Evolutionary conservation across 1,140 invertebrate genomes (phyloP).

Genomic region (Maconellicoccus hirsutus): DNA sequence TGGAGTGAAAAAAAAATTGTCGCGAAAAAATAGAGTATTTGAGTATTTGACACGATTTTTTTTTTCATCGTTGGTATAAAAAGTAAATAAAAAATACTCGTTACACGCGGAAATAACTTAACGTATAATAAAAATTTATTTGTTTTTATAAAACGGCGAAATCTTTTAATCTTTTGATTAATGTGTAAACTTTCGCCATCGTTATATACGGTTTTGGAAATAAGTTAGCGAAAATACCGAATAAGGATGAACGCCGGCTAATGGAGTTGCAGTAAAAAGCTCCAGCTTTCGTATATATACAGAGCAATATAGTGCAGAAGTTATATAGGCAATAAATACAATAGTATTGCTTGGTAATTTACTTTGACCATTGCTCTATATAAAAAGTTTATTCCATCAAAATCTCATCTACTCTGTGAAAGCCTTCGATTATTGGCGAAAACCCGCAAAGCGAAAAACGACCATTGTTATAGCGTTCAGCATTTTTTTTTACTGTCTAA

Average conservation of each 20-base stretch:
- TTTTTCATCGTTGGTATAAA: no score
- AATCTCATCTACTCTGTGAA: constrained; percentile 14
- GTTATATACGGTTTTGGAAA: background rate
- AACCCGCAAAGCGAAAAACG: background rate
- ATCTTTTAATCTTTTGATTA: constrained; percentile 6
- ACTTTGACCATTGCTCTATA: constrained; percentile 10
- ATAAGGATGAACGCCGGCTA: no score
- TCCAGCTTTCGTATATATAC: no score
- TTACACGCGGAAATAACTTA: no score
- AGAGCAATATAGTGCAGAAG: no score
- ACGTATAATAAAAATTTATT: constrained; percentile 7
- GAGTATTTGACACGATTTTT: no score
- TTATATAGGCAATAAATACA: background rate
- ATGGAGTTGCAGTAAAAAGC: no score
- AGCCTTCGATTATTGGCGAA: constrained; percentile 6
- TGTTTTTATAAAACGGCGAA: background rate
- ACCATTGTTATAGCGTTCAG: constrained; percentile 10
- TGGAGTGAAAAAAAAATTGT: no score
- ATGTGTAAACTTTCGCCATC: background rate
- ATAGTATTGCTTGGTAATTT: constrained; percentile 11
- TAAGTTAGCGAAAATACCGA: no score
- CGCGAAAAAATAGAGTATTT: no score
- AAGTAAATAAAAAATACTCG: no score
- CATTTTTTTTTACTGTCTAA: constrained; percentile 8
- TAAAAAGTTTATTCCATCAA: constrained; percentile 21